These are phyloP conservation scores for Lynx canadensis DNA, from an alignment of 2,113 vertebrate genomes.

Conservation along the genomic window DNA sequence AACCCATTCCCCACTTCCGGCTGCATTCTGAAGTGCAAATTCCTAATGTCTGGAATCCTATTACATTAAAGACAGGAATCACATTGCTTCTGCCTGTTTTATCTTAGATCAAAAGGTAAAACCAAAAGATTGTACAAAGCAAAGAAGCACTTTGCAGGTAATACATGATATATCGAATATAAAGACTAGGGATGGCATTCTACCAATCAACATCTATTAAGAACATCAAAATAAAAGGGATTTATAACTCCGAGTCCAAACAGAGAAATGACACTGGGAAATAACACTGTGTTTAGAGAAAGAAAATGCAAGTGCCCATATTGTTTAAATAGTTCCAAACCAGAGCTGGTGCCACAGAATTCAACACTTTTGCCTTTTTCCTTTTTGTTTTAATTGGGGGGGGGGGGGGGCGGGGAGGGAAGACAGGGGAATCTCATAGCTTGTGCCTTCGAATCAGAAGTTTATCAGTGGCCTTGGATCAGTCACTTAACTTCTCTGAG, in stretches of 20 bases:
- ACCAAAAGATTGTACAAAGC: constrained; percentile 55
- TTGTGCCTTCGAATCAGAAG: not conserved
- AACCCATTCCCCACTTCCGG: constrained; percentile 59
- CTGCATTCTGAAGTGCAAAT: constrained; percentile 73
- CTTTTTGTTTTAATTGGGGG: not conserved
- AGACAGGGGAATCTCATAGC: not conserved
- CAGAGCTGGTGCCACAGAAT: not conserved
- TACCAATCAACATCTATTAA: constrained; percentile 57
- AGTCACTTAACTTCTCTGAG: not conserved
- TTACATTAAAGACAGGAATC: constrained; percentile 75
- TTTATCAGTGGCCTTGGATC: not conserved
- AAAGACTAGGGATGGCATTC: not conserved
- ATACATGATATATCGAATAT: constrained; percentile 63
- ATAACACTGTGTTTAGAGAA: constrained; percentile 50
- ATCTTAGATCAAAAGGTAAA: constrained; percentile 73
- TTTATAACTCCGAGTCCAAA: constrained; percentile 55
- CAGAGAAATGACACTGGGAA: constrained; percentile 31
- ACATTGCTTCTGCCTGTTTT: constrained; percentile 80
- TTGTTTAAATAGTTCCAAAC: not conserved
- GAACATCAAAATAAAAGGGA: constrained; percentile 70
- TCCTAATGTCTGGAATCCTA: constrained; percentile 78
- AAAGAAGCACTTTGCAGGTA: constrained; percentile 63
- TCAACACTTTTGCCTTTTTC: not conserved
- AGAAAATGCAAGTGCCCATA: not conserved
- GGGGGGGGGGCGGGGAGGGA: rapidly evolving